Evolutionary conservation across 1,140 invertebrate genomes (phyloP).

Genomic region (Periplaneta americana): DNA sequence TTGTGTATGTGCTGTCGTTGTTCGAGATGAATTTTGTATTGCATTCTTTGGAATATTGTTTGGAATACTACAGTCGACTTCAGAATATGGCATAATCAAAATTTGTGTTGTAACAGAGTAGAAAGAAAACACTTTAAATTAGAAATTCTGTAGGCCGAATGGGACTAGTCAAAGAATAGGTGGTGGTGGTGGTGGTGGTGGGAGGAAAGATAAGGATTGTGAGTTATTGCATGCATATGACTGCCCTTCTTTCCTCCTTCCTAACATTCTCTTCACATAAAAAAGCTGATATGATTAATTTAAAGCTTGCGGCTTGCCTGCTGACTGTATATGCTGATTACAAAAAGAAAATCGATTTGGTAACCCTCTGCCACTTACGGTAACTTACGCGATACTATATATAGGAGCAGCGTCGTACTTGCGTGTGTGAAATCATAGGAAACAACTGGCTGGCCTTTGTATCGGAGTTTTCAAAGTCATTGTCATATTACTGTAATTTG

Average conservation of each 20-base stretch:
- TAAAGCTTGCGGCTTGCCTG: not conserved
- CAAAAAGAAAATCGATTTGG: not conserved
- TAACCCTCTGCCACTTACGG: not conserved
- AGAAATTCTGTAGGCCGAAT: not conserved
- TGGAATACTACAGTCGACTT: too few relatives aligned
- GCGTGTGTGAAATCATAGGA: not conserved
- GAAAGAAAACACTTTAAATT: not conserved
- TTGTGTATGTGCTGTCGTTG: too few relatives aligned
- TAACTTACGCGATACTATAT: not conserved
- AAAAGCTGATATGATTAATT: not conserved
- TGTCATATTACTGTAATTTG: not conserved
- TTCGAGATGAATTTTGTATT: too few relatives aligned
- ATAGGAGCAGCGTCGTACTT: not conserved
- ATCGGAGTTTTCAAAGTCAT: not conserved
- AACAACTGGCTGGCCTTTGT: not conserved
- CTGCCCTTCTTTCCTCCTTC: not conserved
- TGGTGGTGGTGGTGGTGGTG: too few relatives aligned
- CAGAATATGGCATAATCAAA: not conserved
- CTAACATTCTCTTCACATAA: not conserved
- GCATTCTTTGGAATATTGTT: too few relatives aligned
- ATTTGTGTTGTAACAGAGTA: not conserved
- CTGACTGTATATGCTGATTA: not conserved
- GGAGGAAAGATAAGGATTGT: not conserved
- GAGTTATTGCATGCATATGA: not conserved
- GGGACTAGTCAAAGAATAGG: too few relatives aligned